These are phyloP conservation scores for Peromyscus maniculatus DNA, from an alignment of 2,113 vertebrate genomes.

Conservation along the genomic window DNA sequence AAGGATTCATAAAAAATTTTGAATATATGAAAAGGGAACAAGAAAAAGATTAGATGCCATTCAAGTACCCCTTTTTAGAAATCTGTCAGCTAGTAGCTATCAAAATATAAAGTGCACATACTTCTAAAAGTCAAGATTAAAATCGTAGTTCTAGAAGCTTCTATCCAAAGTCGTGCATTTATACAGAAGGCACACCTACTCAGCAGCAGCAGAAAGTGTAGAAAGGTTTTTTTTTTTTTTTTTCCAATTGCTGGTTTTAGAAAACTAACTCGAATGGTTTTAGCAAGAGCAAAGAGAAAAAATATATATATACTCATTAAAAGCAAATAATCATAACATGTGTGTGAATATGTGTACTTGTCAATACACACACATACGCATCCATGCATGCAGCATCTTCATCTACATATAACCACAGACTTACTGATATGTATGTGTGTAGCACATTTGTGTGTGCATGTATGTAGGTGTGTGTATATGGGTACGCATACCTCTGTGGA, in stretches of 20 bases:
- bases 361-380: neutral
- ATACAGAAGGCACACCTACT: constrained; percentile 22
- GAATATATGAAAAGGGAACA: constrained; percentile 21
- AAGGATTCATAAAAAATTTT: constrained; percentile 43
- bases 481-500: neutral
- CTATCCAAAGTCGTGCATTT: constrained; percentile 18
- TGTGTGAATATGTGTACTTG: neutral
- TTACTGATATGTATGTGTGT: neutral
- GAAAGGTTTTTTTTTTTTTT: neutral
- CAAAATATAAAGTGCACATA: constrained; percentile 13
- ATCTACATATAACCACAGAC: neutral
- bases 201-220: neutral
- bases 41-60: neutral
- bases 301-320: neutral
- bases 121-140: neutral
- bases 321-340: neutral
- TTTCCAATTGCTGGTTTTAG: neutral
- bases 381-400: neutral
- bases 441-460: neutral
- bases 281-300: constrained; percentile 1
- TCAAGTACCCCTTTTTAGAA: neutral
- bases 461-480: neutral
- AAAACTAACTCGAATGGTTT: constrained; percentile 24
- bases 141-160: constrained; percentile 1
- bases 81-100: neutral